phyloP scores from a whole-genome alignment of 2,888 invertebrate genomes.

The Nymphalis urticae region DNA sequence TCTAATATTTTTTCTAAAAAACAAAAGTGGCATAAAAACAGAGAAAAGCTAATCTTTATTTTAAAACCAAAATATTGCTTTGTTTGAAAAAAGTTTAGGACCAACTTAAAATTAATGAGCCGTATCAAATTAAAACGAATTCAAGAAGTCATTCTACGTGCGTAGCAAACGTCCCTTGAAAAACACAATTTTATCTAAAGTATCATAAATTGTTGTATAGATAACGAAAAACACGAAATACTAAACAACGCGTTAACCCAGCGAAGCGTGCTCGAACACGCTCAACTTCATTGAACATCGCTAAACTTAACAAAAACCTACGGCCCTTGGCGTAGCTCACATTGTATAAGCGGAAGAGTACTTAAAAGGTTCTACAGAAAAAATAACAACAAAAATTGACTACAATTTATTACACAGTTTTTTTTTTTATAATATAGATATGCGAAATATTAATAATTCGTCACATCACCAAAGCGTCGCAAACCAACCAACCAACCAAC shows the following conservation, averaged over 20 bases:
- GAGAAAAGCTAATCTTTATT: no score
- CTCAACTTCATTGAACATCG: constrained; percentile 34
- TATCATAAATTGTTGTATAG: background rate
- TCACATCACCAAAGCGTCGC: no score
- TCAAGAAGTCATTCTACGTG: background rate
- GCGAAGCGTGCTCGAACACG: constrained; percentile 18
- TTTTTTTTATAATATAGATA: no score
- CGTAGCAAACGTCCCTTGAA: background rate
- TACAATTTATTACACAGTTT: no score
- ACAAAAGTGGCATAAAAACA: no score
- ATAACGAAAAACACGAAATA: constrained; percentile 12
- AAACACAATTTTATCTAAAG: background rate
- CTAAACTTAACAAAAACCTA: constrained; percentile 34
- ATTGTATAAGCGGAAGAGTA: constrained; percentile 16
- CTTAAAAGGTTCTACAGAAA: background rate
- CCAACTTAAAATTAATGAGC: no score
- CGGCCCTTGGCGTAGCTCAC: background rate
- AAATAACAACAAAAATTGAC: background rate
- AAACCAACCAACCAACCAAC: no score
- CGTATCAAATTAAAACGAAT: no score
- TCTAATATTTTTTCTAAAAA: no score
- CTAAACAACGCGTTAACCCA: constrained; percentile 19
- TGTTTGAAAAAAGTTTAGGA: no score
- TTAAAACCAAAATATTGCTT: no score
- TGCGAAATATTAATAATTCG: no score